Conservation (phyloP, 2,888 invertebrate species). For the Protonemura montana region DNA sequence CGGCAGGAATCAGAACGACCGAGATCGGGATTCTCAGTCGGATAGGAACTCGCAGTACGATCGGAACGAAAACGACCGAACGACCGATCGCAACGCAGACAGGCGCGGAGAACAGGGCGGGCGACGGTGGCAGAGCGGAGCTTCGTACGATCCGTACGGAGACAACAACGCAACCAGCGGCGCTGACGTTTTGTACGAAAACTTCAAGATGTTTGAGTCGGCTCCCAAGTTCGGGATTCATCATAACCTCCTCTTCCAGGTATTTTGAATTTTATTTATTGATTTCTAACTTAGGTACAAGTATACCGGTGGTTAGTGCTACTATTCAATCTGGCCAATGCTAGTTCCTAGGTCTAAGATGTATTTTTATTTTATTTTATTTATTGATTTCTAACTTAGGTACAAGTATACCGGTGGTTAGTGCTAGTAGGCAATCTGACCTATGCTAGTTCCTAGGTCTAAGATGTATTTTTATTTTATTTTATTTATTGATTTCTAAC, state of each 20-base stretch:
- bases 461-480: no score
- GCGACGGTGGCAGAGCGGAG: neutral
- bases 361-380: no score
- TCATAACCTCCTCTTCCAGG: slow-evolving; percentile 82
- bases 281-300: neutral
- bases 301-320: no score
- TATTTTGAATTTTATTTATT: slow-evolving; percentile 56
- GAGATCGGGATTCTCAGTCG: neutral
- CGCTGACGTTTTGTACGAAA: slow-evolving; percentile 60
- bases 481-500: no score
- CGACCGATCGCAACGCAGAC: neutral
- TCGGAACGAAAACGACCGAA: slow-evolving; percentile 15
- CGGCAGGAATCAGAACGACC: slow-evolving; percentile 13
- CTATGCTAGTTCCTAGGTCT: no score
- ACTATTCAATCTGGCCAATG: no score
- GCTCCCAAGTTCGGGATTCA: slow-evolving; percentile 70
- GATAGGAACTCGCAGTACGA: neutral
- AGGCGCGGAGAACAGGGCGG: slow-evolving; percentile 21
- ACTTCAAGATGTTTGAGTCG: slow-evolving; percentile 79
- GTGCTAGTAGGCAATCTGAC: no score
- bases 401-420: no score
- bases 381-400: no score
- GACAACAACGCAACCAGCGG: slow-evolving; percentile 47
- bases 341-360: no score
- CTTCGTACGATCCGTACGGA: slow-evolving; percentile 55